Evolutionary conservation across 2,888 invertebrate genomes (phyloP).

Genomic region (Acanthosepion lycidas): DNA sequence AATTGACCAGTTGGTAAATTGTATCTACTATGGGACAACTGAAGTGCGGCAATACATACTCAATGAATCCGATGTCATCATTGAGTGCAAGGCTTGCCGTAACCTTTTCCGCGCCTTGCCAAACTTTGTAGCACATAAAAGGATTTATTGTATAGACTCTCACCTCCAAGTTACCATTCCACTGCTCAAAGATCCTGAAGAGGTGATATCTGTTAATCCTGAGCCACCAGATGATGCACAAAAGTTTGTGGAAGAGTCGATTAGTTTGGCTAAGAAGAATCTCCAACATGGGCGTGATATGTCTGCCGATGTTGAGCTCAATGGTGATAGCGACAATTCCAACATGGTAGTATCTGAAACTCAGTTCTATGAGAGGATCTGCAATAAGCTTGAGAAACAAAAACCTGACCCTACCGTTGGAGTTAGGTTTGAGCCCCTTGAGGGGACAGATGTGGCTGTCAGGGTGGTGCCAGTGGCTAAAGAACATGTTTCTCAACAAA

Average conservation of each 20-base stretch:
- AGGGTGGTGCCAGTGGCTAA: not conserved
- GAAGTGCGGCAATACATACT: constrained; percentile 85
- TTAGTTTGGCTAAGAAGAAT: not conserved
- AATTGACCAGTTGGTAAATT: constrained; percentile 79
- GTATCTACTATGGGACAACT: constrained; percentile 81
- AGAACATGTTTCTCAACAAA: constrained; percentile 11
- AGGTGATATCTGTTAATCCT: constrained; percentile 63
- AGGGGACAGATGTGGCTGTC: constrained; percentile 40
- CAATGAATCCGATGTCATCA: constrained; percentile 90
- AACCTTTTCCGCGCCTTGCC: constrained; percentile 89
- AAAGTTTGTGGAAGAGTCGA: constrained; percentile 36
- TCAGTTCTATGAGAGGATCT: constrained; percentile 44
- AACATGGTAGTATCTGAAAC: constrained; percentile 33
- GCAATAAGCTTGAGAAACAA: constrained; percentile 42
- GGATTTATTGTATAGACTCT: constrained; percentile 82
- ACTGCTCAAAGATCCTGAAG: constrained; percentile 65
- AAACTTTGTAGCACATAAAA: constrained; percentile 92
- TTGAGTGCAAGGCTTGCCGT: constrained; percentile 90
- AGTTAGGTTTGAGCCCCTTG: constrained; percentile 44
- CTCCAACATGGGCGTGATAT: constrained; percentile 38
- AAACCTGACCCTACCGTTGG: constrained; percentile 43
- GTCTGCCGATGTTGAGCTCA: constrained; percentile 20
- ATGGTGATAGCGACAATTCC: not conserved
- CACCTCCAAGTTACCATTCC: constrained; percentile 48
- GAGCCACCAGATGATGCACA: constrained; percentile 55